These are phyloP conservation scores for Dryocosmus kuriphilus DNA, from an alignment of 2,888 invertebrate species.

Conservation along the genomic window DNA sequence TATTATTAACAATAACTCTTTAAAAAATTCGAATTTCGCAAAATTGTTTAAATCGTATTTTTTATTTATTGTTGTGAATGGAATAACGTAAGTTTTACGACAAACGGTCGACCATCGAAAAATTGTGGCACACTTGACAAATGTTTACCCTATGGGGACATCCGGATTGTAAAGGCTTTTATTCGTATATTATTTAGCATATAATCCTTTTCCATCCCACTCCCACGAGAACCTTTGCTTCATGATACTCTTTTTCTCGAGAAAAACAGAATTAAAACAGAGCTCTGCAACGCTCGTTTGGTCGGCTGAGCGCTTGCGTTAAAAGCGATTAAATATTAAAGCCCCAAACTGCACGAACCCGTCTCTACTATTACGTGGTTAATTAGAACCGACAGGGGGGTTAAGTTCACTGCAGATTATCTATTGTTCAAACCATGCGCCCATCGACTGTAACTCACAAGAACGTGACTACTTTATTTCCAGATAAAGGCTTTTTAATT, in stretches of 20 bases:
- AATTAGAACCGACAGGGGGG: constrained; percentile 61
- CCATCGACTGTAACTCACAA: constrained; percentile 44
- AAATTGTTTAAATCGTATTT: too few species aligned
- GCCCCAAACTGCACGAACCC: constrained; percentile 58
- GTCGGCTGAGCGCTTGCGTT: constrained; percentile 61
- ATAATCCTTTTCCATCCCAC: constrained; percentile 49
- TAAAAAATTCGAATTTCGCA: too few species aligned
- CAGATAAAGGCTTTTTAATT: constrained; percentile 37
- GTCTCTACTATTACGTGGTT: constrained; percentile 61
- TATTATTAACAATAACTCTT: too few species aligned
- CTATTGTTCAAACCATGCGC: constrained; percentile 54
- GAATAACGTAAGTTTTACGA: too few species aligned
- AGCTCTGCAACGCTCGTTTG: constrained; percentile 53
- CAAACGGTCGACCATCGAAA: too few species aligned
- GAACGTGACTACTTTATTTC: constrained; percentile 35
- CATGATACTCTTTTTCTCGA: constrained; percentile 63
- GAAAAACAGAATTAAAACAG: constrained; percentile 73
- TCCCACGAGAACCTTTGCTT: constrained; percentile 48
- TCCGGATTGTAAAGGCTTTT: neutral
- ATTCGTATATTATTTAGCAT: constrained; percentile 20
- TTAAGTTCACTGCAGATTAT: constrained; percentile 55
- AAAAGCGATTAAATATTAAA: constrained; percentile 76
- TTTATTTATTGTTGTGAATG: too few species aligned
- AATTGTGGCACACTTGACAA: too few species aligned
- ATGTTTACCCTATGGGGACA: neutral